Evolutionary conservation across 2,113 vertebrate genomes (phyloP).

Genomic region (Scolopax mira): DNA sequence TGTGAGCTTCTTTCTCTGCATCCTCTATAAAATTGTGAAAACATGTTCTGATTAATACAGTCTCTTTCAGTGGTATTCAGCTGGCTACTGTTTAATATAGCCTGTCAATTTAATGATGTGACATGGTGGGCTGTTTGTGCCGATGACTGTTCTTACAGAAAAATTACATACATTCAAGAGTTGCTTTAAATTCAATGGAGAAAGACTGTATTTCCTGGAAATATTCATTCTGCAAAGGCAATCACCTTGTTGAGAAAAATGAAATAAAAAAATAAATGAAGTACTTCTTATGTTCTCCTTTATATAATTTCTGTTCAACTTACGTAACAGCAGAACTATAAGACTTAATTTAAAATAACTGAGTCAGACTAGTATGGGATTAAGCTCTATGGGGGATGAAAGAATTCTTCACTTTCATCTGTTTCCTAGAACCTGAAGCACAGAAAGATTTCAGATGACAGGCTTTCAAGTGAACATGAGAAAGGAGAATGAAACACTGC

Average conservation of each 20-base stretch:
- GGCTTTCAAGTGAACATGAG: slow-evolving; percentile 53
- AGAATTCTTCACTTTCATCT: slow-evolving; percentile 52
- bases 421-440: slow-evolving; percentile 53
- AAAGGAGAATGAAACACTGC: slow-evolving; percentile 34
- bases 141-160: neutral
- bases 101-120: neutral
- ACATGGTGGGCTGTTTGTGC: neutral
- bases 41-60: neutral
- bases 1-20: neutral
- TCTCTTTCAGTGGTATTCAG: neutral
- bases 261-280: neutral
- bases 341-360: slow-evolving; percentile 28
- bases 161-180: neutral
- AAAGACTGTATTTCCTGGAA: neutral
- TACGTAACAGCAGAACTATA: slow-evolving; percentile 14
- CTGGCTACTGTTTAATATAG: neutral
- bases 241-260: neutral
- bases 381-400: slow-evolving; percentile 43
- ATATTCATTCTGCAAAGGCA: neutral
- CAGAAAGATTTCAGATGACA: slow-evolving; percentile 50
- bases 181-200: neutral
- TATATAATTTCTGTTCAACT: neutral
- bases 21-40: neutral
- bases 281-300: neutral
- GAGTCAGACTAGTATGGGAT: neutral